phyloP scores from a whole-genome alignment of 1,140 invertebrate species.

The Lepidurus packardi region DNA sequence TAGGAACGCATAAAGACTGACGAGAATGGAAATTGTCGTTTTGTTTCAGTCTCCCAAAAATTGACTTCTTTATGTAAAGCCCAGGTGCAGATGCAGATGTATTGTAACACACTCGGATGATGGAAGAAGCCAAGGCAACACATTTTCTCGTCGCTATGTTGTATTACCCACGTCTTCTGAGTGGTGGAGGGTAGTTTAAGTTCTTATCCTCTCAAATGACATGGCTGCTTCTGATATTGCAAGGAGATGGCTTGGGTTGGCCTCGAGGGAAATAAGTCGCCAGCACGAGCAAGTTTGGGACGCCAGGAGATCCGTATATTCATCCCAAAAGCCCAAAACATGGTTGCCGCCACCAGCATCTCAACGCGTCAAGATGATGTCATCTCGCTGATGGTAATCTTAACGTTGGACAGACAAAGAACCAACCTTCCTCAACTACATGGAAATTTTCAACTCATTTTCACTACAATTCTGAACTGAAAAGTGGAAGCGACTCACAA shows the following conservation, averaged over 20 bases:
- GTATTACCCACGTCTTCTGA: too few species aligned
- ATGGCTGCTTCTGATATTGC: not conserved
- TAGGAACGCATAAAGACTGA: not conserved
- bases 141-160: not conserved
- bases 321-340: not conserved
- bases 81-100: not conserved
- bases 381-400: too few species aligned
- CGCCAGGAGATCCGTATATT: not conserved
- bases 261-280: conserved; percentile 2
- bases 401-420: too few species aligned
- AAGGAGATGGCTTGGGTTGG: not conserved
- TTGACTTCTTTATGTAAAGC: not conserved
- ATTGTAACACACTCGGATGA: not conserved
- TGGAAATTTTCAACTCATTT: too few species aligned
- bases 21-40: not conserved
- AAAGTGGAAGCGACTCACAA: too few species aligned
- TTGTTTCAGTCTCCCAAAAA: not conserved
- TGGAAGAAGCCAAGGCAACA: not conserved
- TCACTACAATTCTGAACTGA: too few species aligned
- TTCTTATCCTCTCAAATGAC: not conserved
- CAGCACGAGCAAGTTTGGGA: not conserved
- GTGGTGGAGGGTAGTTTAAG: too few species aligned
- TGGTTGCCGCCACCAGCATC: not conserved
- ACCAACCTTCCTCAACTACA: too few species aligned
- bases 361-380: too few species aligned